Percentiles rank a stretch among this genome's conserved stretches.
Evolutionary conservation across 2,113 vertebrate genomes (phyloP).

Genomic region (Cavia aperea): DNA sequence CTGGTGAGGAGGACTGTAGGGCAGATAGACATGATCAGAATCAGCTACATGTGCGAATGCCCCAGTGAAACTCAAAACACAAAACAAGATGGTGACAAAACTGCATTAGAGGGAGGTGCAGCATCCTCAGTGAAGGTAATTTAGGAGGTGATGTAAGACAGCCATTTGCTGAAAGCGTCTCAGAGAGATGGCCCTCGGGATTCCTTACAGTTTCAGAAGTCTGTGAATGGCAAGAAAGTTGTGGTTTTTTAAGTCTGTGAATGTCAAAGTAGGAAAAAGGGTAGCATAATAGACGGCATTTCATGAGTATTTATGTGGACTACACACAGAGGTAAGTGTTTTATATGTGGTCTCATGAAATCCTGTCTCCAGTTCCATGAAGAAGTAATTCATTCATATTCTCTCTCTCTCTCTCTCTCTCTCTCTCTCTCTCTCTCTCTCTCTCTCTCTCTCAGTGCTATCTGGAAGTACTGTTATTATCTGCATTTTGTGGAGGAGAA

Average conservation of each 20-base stretch:
- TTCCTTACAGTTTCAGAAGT: conserved; percentile 22
- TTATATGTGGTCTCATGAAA: background rate
- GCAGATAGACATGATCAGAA: background rate
- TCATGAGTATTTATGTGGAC: conserved; percentile 10
- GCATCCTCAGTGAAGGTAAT: background rate
- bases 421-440: background rate
- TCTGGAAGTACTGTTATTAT: background rate
- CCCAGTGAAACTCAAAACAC: background rate
- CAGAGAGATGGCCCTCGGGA: background rate
- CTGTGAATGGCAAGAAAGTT: background rate
- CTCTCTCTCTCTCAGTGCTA: background rate
- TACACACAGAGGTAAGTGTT: background rate
- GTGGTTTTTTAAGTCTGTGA: background rate
- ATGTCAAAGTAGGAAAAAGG: background rate
- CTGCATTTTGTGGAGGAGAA: background rate
- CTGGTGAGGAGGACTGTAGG: background rate
- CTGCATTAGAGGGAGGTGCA: background rate
- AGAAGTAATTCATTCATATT: background rate
- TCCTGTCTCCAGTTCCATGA: background rate
- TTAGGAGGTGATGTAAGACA: background rate
- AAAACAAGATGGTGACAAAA: background rate
- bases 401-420: background rate
- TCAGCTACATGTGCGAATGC: background rate
- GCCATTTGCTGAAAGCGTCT: background rate
- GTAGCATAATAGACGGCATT: background rate